A percentile compares a stretch with the other conserved stretches of the same genome.
Conservation (phyloP, 64 coral and sea anemone species). For the Pocillopora verrucosa region DNA sequence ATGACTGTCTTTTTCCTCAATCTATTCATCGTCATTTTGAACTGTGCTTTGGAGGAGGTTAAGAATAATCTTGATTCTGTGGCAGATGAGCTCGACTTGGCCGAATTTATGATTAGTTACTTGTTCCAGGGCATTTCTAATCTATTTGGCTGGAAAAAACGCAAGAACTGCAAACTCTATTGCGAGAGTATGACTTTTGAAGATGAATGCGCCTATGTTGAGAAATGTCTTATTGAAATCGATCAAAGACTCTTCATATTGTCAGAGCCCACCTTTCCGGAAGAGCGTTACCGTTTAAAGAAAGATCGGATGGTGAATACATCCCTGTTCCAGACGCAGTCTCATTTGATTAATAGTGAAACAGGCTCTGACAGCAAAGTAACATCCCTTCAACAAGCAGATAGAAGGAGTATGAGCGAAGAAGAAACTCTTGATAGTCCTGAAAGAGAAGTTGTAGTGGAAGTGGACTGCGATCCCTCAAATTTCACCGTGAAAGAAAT, state of each 20-base stretch:
- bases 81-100: slow-evolving; percentile 37
- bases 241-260: not conserved
- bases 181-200: not conserved
- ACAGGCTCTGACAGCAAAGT: not conserved
- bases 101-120: slow-evolving; percentile 45
- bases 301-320: not conserved
- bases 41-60: slow-evolving; percentile 25
- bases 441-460: not conserved
- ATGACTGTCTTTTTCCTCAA: slow-evolving; percentile 59
- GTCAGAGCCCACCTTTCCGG: not conserved
- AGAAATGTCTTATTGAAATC: not conserved
- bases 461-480: not conserved
- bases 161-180: not conserved
- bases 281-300: not conserved
- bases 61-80: slow-evolving; percentile 37
- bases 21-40: slow-evolving; percentile 43
- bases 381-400: not conserved
- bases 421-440: not conserved
- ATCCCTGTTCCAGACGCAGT: not conserved
- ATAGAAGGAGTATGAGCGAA: not conserved
- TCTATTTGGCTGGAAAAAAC: not conserved
- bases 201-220: slow-evolving; percentile 2
- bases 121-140: not conserved
- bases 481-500: not conserved
- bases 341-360: not conserved